Conservation (phyloP, 2,797 vertebrate species). For the Cyprinodon diabolis region DNA sequence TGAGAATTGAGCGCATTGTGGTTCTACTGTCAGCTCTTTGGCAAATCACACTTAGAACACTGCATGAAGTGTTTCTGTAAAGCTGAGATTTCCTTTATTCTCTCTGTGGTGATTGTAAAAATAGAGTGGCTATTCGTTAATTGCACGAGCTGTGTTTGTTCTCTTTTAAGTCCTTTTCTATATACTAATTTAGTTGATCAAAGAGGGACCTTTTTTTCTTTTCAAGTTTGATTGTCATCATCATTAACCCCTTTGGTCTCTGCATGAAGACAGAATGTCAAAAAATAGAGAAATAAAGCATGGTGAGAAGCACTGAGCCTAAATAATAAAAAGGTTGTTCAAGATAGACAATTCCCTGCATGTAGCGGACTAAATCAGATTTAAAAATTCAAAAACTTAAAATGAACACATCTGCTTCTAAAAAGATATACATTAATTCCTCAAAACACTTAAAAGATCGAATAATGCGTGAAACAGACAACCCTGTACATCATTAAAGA, state of each 20-base stretch:
- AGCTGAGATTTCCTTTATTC: constrained; percentile 14
- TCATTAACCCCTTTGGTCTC: constrained; percentile 38
- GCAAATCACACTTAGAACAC: constrained; percentile 58
- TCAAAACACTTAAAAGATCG: too few species aligned
- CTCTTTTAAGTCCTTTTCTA: constrained; percentile 14
- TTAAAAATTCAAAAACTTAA: constrained; percentile 19
- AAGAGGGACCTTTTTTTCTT: constrained; percentile 22
- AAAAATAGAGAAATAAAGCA: constrained; percentile 74
- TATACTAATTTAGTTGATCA: constrained; percentile 5
- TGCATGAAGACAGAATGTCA: constrained; percentile 44
- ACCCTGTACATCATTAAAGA: too few species aligned
- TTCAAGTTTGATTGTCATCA: constrained; percentile 25
- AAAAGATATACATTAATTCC: not conserved
- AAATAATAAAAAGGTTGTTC: constrained; percentile 75
- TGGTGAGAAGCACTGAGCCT: constrained; percentile 61
- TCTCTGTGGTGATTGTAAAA: constrained; percentile 28
- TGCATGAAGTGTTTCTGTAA: constrained; percentile 33
- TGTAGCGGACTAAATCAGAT: constrained; percentile 36
- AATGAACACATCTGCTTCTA: not conserved
- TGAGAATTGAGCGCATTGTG: constrained; percentile 67
- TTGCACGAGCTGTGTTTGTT: constrained; percentile 20
- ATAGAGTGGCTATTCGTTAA: constrained; percentile 34
- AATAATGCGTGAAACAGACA: too few species aligned
- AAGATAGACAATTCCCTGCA: constrained; percentile 57
- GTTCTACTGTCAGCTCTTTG: constrained; percentile 62